These are phyloP conservation scores for Oscarella lobularis DNA, from an alignment of 37 sponge, comb jelly and placozoan species.

Conservation along the genomic window DNA sequence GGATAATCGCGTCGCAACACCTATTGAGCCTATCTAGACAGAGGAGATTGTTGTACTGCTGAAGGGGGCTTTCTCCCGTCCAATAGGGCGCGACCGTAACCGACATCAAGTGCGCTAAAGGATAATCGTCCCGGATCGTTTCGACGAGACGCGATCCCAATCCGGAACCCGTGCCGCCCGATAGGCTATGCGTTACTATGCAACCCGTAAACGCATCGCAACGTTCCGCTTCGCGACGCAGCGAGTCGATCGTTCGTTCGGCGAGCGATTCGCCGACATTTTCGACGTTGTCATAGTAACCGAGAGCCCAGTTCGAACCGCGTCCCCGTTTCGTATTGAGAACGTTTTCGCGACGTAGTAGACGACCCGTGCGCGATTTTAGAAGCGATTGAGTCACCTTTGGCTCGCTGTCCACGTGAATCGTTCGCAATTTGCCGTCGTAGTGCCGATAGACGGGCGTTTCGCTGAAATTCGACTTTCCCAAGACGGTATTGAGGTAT, in stretches of 20 bases:
- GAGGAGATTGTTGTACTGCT: constrained; percentile 74
- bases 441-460: background rate
- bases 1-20: constrained; percentile 47
- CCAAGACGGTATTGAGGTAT: background rate
- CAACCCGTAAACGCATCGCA: constrained; percentile 41
- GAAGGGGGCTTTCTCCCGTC: constrained; percentile 76
- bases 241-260: constrained; percentile 14
- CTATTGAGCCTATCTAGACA: constrained; percentile 40
- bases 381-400: constrained; percentile 19
- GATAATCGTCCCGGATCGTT: constrained; percentile 37
- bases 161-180: constrained; percentile 82
- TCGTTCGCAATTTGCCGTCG: constrained; percentile 30
- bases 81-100: constrained; percentile 58
- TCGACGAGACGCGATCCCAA: constrained; percentile 26
- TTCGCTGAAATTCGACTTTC: background rate
- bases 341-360: constrained; percentile 8
- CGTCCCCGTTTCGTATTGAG: constrained; percentile 35
- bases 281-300: constrained; percentile 24
- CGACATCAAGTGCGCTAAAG: constrained; percentile 32
- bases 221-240: constrained; percentile 50
- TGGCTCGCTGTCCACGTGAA: constrained; percentile 49
- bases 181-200: constrained; percentile 58
- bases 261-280: background rate
- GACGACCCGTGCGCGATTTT: background rate
- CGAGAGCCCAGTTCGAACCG: constrained; percentile 80